Conservation (phyloP, 1,140 invertebrate species). For the Papilio helenus region DNA sequence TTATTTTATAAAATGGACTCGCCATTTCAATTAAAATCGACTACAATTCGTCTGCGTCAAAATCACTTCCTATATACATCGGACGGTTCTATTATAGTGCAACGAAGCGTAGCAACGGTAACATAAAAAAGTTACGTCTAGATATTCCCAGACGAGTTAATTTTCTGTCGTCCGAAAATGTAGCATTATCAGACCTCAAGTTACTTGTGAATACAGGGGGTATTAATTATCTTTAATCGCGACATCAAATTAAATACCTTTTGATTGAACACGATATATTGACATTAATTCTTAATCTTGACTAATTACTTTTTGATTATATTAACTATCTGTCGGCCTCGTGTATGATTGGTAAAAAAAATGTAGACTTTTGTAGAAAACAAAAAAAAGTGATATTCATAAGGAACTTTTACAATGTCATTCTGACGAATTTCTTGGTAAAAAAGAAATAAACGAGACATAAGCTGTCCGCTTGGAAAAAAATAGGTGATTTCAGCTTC, state of each 20-base stretch:
- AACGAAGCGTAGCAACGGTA: neutral
- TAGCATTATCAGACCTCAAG: neutral
- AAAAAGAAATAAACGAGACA: too few species aligned
- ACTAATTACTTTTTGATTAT: neutral
- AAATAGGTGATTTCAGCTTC: too few species aligned
- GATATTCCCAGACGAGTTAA: too few species aligned
- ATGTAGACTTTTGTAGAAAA: neutral
- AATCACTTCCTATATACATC: neutral
- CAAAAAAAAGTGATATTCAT: neutral
- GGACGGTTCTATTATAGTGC: neutral
- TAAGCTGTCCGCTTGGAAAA: too few species aligned
- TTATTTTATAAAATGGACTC: too few species aligned
- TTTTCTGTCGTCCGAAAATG: too few species aligned
- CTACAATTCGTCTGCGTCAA: neutral
- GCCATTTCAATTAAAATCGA: neutral
- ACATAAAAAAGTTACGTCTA: too few species aligned
- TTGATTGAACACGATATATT: neutral
- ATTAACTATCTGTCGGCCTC: neutral
- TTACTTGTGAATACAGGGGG: neutral
- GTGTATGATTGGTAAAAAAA: neutral
- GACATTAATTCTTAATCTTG: conserved; percentile 3
- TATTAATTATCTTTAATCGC: conserved; percentile 10
- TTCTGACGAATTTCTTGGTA: neutral
- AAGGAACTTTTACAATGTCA: neutral
- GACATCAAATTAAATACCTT: neutral